Evolutionary conservation across 2,797 vertebrate genomes (phyloP).

Genomic region (Pempheris klunzingeri): DNA sequence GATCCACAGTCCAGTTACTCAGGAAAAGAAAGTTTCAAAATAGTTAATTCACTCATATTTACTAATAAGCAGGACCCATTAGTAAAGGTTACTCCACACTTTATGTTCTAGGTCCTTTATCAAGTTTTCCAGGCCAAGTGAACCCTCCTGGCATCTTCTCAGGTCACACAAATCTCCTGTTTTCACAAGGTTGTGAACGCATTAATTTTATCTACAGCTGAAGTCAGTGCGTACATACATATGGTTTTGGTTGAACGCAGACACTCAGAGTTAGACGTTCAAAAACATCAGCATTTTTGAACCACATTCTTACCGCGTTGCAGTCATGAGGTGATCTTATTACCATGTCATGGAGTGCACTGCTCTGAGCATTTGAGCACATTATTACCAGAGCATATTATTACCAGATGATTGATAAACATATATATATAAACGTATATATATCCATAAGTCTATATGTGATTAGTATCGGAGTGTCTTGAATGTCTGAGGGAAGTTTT

Average conservation of each 20-base stretch:
- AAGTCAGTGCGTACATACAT: no score
- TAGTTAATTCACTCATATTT: not conserved
- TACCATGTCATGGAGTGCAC: not conserved
- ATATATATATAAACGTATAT: no score
- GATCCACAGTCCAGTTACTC: not conserved
- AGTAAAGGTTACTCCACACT: conserved; percentile 13
- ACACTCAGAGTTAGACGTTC: conserved; percentile 3
- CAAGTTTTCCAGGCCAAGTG: conserved; percentile 14
- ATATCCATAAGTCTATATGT: conserved; percentile 9
- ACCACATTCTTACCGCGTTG: not conserved
- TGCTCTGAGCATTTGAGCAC: not conserved
- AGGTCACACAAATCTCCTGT: conserved; percentile 31
- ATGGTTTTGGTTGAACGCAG: conserved; percentile 40
- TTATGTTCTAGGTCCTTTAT: conserved; percentile 26
- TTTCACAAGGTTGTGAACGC: conserved; percentile 41
- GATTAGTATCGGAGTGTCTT: not conserved
- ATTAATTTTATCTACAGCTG: conserved; percentile 26
- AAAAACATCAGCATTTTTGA: conserved; percentile 7
- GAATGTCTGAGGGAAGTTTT: not conserved
- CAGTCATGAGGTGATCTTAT: conserved; percentile 30
- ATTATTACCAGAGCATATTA: no score
- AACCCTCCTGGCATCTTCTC: conserved; percentile 35
- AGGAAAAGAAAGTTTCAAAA: not conserved
- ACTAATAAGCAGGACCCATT: not conserved
- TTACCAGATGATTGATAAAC: conserved; percentile 21